phyloP scores from a whole-genome alignment of 2,888 invertebrate genomes.

The Calameuta pallipes region DNA sequence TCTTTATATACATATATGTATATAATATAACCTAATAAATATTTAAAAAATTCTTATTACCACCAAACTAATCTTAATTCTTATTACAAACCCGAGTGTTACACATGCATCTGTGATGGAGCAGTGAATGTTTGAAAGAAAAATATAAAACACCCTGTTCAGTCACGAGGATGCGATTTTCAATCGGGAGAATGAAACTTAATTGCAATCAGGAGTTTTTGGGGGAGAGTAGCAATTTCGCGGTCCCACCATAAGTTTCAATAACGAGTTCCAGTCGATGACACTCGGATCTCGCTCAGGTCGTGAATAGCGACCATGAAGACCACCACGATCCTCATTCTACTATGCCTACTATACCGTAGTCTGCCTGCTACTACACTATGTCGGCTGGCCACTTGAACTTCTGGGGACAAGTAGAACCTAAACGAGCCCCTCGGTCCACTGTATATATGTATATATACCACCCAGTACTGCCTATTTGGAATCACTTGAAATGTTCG shows the following conservation, averaged over 20 bases:
- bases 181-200: conserved; percentile 31
- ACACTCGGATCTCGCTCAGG: conserved; percentile 38
- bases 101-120: background rate
- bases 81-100: background rate
- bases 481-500: conserved; percentile 31
- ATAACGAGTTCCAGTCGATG: conserved; percentile 45
- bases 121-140: background rate
- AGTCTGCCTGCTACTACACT: background rate
- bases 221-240: background rate
- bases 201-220: conserved; percentile 55
- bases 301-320: conserved; percentile 35
- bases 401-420: conserved; percentile 45
- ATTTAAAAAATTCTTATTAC: background rate
- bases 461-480: conserved; percentile 33
- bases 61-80: background rate
- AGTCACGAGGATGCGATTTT: background rate
- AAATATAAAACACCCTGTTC: background rate
- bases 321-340: conserved; percentile 13
- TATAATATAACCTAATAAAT: background rate
- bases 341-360: background rate
- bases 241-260: conserved; percentile 37
- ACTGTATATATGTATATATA: conserved; percentile 17
- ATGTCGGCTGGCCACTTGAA: conserved; percentile 4
- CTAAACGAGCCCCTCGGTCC: conserved; percentile 45
- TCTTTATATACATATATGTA: background rate